Base-by-base conservation (phyloP, 2,797 vertebrate genomes). In the Cynopterus sphinx region DNA sequence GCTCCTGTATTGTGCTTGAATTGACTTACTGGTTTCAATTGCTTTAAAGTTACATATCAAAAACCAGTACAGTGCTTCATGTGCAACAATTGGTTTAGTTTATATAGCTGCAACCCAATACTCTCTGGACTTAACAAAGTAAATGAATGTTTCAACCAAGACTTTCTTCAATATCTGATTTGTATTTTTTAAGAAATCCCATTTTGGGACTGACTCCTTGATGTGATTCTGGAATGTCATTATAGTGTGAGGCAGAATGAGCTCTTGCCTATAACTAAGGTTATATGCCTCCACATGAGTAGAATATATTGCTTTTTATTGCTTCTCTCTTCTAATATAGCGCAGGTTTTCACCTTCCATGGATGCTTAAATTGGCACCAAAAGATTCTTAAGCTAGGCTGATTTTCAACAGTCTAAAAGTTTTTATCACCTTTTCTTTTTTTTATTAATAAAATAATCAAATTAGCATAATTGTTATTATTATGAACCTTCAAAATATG, bases 161-260 rank as follows among this genome's bases (percentile, higher is more conserved):
- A 88, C 73, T 94, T 81, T 65, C 77, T 96, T 70, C 59, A 81
- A 90, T 67, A 95, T 87, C 17, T 82, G 88, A 91, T 96, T 90
- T 95, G 85, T 33, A 33, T 67, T 93, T 95, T 87, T 96, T 22
- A 73, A 83, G 68, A 95, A 96, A 86, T 86, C 68, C 88, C 93
- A 91, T 93, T 87, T 96, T 59, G 74, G 86, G 74, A 81, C 87
- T 74, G 68, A 89, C 43, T 77, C 46, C 36, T 94, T 11, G 0
- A 19, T 95, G 65, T 92, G 61, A 65, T 57, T 92, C 91, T 63
- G 46, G 91, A 92, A 96, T 89, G 63, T 86, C 89, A 89, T 93
- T 87, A 70, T 6, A 59, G 36, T 26, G 43, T 41, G 46, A 94
- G 55, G 46, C 10, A 3, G 59, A 71, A 79, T 43, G 89, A 95